These are phyloP conservation scores for Amblyopsis rosae DNA, from an alignment of 2,113 vertebrate genomes.

Conservation along the genomic window DNA sequence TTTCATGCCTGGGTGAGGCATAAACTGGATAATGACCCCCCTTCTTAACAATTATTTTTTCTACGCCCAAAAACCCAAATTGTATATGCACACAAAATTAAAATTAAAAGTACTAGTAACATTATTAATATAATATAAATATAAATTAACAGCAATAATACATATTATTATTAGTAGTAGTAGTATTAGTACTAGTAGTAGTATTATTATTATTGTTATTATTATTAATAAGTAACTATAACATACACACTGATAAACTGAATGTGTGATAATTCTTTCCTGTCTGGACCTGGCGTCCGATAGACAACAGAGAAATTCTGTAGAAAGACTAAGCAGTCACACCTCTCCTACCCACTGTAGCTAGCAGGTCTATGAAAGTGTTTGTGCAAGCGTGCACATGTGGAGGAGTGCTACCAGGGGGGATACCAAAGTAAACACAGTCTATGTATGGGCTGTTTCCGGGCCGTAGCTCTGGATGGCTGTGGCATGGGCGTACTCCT, in stretches of 20 bases:
- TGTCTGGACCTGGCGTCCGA: neutral
- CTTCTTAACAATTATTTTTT: neutral
- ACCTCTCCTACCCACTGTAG: conserved; percentile 8
- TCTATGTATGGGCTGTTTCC: conserved; percentile 58
- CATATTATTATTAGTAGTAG: too few relatives aligned
- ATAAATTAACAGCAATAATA: too few relatives aligned
- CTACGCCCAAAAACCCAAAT: neutral
- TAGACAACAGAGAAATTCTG: too few relatives aligned
- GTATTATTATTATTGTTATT: neutral
- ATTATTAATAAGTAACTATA: too few relatives aligned
- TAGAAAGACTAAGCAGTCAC: too few relatives aligned
- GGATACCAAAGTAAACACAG: conserved; percentile 35
- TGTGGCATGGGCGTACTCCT: conserved; percentile 27
- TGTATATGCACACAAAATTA: neutral
- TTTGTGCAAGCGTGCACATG: conserved; percentile 3
- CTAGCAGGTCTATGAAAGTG: conserved; percentile 13
- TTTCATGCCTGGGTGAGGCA: too few relatives aligned
- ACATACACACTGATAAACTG: neutral
- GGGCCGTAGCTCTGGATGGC: conserved; percentile 34
- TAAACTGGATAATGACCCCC: too few relatives aligned
- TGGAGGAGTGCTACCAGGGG: neutral
- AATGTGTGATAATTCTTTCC: neutral
- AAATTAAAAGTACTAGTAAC: neutral
- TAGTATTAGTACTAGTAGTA: neutral
- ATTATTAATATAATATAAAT: neutral